A percentile compares a stretch with the other conserved stretches of the same genome.
Conservation (phyloP, 2,113 vertebrate genomes). For the Pseudopodoces humilis region DNA sequence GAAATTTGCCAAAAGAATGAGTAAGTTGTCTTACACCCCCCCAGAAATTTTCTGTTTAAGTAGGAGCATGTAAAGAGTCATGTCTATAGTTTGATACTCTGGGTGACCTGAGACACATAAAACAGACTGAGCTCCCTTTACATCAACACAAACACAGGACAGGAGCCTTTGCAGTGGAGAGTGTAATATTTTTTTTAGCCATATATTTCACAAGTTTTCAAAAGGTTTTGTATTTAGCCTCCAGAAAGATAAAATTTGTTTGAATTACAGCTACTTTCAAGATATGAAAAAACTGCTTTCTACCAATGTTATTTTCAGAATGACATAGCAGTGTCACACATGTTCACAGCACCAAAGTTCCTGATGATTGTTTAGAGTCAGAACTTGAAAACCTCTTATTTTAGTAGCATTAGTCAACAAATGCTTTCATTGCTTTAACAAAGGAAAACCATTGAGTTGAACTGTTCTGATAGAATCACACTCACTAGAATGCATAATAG, state of each 20-base stretch:
- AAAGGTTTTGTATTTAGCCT: not conserved
- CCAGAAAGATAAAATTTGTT: not conserved
- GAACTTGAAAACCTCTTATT: not conserved
- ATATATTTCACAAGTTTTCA: not conserved
- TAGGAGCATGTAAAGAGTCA: not conserved
- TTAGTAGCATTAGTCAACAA: not conserved
- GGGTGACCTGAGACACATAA: not conserved
- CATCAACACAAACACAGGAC: not conserved
- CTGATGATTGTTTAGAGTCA: not conserved
- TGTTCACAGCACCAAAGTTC: not conserved
- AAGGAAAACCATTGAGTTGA: not conserved
- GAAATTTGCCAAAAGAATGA: not conserved
- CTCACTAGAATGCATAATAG: not conserved
- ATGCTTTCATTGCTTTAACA: not conserved
- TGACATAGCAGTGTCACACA: not conserved
- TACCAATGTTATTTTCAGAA: not conserved
- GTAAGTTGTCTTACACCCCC: fast-evolving
- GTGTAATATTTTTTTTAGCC: not conserved
- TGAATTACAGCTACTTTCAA: not conserved
- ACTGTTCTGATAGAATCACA: not conserved
- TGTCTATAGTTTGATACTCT: not conserved
- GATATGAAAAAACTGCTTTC: not conserved
- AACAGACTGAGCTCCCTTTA: not conserved
- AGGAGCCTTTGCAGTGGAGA: not conserved
- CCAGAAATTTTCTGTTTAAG: not conserved